Conservation (phyloP, 2,113 vertebrate species). For the Plestiodon gilberti region DNA sequence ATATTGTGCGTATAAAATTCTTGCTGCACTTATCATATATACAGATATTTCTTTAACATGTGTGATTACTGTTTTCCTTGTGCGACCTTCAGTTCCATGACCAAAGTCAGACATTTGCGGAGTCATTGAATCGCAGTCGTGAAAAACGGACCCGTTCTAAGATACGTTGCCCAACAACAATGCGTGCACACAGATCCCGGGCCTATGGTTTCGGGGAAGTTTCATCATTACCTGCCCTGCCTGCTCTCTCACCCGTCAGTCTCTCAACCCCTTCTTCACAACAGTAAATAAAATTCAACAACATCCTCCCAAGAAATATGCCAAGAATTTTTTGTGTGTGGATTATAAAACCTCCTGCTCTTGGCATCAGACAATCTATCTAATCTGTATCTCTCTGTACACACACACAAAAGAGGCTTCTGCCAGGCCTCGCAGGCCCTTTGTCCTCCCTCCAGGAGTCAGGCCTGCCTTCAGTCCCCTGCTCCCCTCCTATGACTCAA, state of each 20-base stretch:
- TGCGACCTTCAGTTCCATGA: background rate
- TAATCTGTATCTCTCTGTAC: slow-evolving; percentile 27
- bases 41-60: too few species aligned
- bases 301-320: slow-evolving; percentile 54
- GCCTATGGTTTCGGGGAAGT: background rate
- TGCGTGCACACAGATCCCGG: background rate
- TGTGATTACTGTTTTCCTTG: fast-evolving
- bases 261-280: slow-evolving; percentile 24
- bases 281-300: slow-evolving; percentile 53
- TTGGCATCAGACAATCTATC: slow-evolving; percentile 2
- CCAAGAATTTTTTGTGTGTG: slow-evolving; percentile 64
- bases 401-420: background rate
- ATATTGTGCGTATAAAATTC: too few species aligned
- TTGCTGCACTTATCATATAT: too few species aligned
- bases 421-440: background rate
- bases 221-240: background rate
- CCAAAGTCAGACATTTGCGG: background rate
- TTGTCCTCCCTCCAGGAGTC: background rate
- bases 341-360: slow-evolving; percentile 34
- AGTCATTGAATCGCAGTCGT: background rate
- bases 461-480: background rate
- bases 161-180: fast-evolving
- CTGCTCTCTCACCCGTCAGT: background rate
- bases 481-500: background rate
- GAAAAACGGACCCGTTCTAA: background rate